Evolutionary conservation across 2,797 vertebrate genomes (phyloP), one percentile per base, ranked within the genome.

Genomic region (Sphaeramia orbicularis): DNA sequence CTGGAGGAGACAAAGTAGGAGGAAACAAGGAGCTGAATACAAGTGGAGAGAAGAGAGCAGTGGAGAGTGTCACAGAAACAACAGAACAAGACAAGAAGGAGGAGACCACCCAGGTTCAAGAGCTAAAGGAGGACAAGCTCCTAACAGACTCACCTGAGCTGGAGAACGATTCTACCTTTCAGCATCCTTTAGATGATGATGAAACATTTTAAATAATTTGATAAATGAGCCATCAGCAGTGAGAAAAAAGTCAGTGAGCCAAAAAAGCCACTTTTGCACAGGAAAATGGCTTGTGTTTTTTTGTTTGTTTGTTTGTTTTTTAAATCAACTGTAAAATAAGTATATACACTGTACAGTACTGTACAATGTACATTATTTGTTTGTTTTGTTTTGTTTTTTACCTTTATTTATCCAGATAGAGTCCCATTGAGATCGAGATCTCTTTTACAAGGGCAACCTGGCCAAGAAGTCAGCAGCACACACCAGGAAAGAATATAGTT

Each of bases 81-180:
- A 19, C 9, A 21, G 56, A 47, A 1, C 53, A 61, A 21, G 73
- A 72, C 16, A 50, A 58, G 32, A 48, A 59, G 21, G 54, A 63
- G n/a, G 76, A 82, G 70, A 12, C 32, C 42, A 78, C 59, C 2
- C 53, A 18, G 50, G 79, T 76, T 63, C 72, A 79, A 61, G 76
- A 72, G 65, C 42, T 74, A 15, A 54, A 11, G 32, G 18, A 15
- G 10, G 56, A 42, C n/a, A 51, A 67, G 49, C 53, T 71, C 55
- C 40, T 79, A 18, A 41, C 38, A 27, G 44, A 45, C n/a, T 75
- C 52, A 2, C 54, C 59, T 14, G 83, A 87, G 42, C 59, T 88
- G 60, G 89, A 92, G 74, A 89, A 72, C 7, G 87, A 93, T 57
- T 81, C 71, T 24, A 89, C 68, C 51, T 91, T 93, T 79, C 89